Conservation (phyloP, 2,797 vertebrate genomes). For the Craterocephalus amniculus region DNA sequence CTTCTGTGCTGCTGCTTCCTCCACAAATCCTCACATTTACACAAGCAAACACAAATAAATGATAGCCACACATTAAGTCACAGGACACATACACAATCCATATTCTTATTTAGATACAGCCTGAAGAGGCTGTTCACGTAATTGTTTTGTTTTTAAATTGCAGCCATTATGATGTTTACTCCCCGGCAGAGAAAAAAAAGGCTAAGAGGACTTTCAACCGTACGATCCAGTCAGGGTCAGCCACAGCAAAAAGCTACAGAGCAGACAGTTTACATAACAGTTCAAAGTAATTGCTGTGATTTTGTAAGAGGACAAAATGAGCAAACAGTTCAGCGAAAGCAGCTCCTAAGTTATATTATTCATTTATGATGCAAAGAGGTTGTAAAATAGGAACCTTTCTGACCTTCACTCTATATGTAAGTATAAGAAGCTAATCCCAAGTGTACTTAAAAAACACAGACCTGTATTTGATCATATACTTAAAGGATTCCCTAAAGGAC, state of each 20-base stretch:
- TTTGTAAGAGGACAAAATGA: slow-evolving; percentile 11
- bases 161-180: slow-evolving; percentile 24
- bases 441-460: background rate
- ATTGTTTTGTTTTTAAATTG: slow-evolving; percentile 16
- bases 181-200: slow-evolving; percentile 1
- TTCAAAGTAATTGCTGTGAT: background rate
- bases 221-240: slow-evolving; percentile 12
- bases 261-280: slow-evolving; percentile 18
- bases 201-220: background rate
- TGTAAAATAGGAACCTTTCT: background rate
- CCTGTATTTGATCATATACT: slow-evolving; percentile 5
- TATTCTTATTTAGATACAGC: background rate
- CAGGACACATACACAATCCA: background rate
- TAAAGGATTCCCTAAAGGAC: background rate
- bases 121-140: slow-evolving; percentile 4
- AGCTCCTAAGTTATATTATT: slow-evolving; percentile 3
- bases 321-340: background rate
- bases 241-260: background rate
- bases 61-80: background rate
- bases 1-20: background rate
- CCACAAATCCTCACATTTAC: background rate
- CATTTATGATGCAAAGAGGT: background rate
- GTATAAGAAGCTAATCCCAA: background rate
- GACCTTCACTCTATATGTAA: background rate
- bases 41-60: background rate